phyloP scores from a whole-genome alignment of 92 coral and sea anemone genomes.

The Epizoanthus rinbou region DNA sequence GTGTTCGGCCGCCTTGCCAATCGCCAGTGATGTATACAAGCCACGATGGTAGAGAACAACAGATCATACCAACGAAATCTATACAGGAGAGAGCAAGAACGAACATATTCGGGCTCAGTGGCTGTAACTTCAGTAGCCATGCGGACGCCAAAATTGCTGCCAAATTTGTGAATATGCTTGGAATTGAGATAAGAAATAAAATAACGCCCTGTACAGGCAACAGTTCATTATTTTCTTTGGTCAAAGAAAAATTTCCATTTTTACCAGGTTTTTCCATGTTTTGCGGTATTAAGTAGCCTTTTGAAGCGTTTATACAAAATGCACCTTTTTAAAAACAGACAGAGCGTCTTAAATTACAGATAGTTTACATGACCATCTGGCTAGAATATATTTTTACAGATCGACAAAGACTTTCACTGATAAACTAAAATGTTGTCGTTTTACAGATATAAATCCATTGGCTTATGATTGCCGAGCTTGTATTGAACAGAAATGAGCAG shows the following conservation, averaged over 20 bases:
- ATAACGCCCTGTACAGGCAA: background rate
- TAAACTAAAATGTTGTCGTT: too few relatives aligned
- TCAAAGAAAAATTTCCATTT: background rate
- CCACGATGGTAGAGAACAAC: constrained; percentile 22
- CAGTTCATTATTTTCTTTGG: background rate
- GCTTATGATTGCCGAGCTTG: background rate
- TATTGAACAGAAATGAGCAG: background rate
- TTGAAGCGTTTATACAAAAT: background rate
- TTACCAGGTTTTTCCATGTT: background rate
- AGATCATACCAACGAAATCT: background rate
- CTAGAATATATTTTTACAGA: too few relatives aligned
- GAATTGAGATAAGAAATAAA: constrained; percentile 16
- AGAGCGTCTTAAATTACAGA: background rate
- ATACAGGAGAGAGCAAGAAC: constrained; percentile 12
- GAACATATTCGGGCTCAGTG: constrained; percentile 25
- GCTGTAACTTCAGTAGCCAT: constrained; percentile 26
- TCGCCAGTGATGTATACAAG: constrained; percentile 2
- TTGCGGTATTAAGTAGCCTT: background rate
- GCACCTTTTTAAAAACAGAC: background rate
- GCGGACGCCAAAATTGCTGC: constrained; percentile 17
- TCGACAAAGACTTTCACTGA: too few relatives aligned
- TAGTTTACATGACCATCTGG: too few relatives aligned
- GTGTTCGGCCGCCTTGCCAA: constrained; percentile 13
- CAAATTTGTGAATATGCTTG: constrained; percentile 31
- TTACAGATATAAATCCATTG: too few relatives aligned